phyloP scores from a whole-genome alignment of 1,140 invertebrate genomes.

The Papilio aristodemus region DNA sequence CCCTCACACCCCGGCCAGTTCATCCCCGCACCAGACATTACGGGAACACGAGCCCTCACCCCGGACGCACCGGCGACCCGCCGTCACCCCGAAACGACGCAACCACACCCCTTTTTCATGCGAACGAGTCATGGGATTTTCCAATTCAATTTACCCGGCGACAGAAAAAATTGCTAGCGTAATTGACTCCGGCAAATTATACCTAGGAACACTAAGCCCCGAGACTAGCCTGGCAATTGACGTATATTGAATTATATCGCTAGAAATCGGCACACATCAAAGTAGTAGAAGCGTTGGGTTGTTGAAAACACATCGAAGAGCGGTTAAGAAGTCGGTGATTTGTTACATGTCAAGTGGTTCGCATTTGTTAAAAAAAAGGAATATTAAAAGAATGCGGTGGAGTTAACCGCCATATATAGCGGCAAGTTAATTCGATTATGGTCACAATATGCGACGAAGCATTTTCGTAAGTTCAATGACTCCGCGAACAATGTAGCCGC shows the following conservation, averaged over 20 bases:
- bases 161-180: slow-evolving; percentile 53
- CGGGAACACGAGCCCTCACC: slow-evolving; percentile 62
- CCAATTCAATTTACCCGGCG: slow-evolving; percentile 74
- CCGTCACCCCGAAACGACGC: slow-evolving; percentile 50
- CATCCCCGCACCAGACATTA: slow-evolving; percentile 65
- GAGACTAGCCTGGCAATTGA: slow-evolving; percentile 23
- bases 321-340: slow-evolving; percentile 35
- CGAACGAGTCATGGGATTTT: slow-evolving; percentile 76
- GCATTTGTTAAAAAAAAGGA: slow-evolving; percentile 55
- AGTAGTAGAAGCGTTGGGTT: neutral
- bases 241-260: slow-evolving; percentile 21
- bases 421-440: slow-evolving; percentile 71
- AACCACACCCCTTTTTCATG: slow-evolving; percentile 76
- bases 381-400: slow-evolving; percentile 54
- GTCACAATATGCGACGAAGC: slow-evolving; percentile 72
- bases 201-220: slow-evolving; percentile 28
- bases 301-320: neutral
- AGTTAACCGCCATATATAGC: slow-evolving; percentile 69
- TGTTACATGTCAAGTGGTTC: slow-evolving; percentile 51
- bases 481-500: slow-evolving; percentile 70
- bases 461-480: slow-evolving; percentile 79
- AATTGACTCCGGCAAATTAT: slow-evolving; percentile 38
- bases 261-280: neutral
- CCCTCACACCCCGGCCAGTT: slow-evolving; percentile 41
- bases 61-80: slow-evolving; percentile 50